Evolutionary conservation across 2,113 vertebrate species (phyloP).

Genomic region (Gymnarchus niloticus): DNA sequence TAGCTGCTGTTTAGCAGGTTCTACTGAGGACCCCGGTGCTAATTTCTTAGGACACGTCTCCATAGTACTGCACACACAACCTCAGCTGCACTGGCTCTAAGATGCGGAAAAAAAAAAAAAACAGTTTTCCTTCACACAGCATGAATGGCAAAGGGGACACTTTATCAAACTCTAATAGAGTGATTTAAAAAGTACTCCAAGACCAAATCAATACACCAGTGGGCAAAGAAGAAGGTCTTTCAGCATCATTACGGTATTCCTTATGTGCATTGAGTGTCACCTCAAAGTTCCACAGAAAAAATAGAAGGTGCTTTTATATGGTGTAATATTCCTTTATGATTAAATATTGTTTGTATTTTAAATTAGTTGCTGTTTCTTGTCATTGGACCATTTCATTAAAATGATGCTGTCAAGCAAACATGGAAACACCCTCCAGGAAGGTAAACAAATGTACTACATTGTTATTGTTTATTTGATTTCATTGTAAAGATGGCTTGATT

Average conservation of each 20-base stretch:
- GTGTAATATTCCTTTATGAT: background rate
- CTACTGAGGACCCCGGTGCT: background rate
- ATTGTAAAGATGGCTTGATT: background rate
- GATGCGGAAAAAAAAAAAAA: background rate
- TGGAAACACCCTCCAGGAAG: background rate
- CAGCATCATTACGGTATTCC: background rate
- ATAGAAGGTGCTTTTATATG: background rate
- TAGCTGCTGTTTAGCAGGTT: background rate
- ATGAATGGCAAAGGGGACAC: background rate
- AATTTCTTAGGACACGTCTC: background rate
- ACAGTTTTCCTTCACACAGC: background rate
- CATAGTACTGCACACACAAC: background rate
- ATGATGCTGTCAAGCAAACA: background rate
- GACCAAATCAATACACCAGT: conserved; percentile 2
- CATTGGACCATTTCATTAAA: background rate
- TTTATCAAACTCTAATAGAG: conserved; percentile 17
- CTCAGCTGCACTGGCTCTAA: background rate
- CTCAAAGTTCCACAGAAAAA: background rate
- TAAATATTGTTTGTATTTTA: background rate
- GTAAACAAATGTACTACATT: background rate
- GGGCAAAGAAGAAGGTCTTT: background rate
- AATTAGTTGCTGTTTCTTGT: background rate
- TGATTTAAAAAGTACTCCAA: background rate
- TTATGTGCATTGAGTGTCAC: background rate
- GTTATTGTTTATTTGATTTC: background rate